Evolutionary conservation across 1,140 invertebrate genomes (phyloP), one percentile per base, ranked within the genome.

Genomic region (Drosophila ohnishii): DNA sequence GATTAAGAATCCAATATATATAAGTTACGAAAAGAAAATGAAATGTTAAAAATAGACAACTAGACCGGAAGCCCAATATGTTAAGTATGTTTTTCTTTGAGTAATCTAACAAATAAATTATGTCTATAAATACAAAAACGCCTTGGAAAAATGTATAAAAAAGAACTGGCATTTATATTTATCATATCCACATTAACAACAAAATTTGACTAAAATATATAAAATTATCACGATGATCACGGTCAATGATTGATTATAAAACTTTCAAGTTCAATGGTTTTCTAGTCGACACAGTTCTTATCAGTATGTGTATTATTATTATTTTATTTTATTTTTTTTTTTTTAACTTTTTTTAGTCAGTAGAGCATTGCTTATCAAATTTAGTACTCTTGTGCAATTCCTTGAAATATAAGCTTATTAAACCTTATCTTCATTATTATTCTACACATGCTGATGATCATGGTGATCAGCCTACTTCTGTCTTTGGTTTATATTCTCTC

Each of bases 191-290:
- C 6, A 9, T 8, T 32, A 19, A 5, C 9, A 13, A 13, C 0
- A n/a, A 11, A 13, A 19, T 11, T 42, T 11, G 0, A 13, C 6
- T 11, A 6, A 7, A 59, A 16, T 13, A 28, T 25, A 22, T n/a
- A 30, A 40, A 28, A 62, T 34, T 11, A 44, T 7, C 7, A n/a
- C 6, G 35, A 25, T 28, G 25, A 28, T 11, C 2, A 3, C n/a
- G n/a, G 57, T 40, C 13, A 45, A 35, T 45, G 16, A 16, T 16
- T 51, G 45, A 48, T 64, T 51, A 40, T 37, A 40, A 42, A 42
- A 50, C 45, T 35, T 53, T 45, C 64, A 72, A 72, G 69, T 72
- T 72, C 65, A 72, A 60, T 72, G 63, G 30, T 56, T 72, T 72
- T 67, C 22, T 34, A 25, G 14, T 32, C 19, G 3, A 60, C n/a